Evolutionary conservation across 2,113 vertebrate species (phyloP).

Genomic region (human (Homo sapiens)): GRCh38 chr1:75396501-75397000

Average conservation of each 20-base stretch:
- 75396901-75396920: not conserved
- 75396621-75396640: constrained; percentile 63
- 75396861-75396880: not conserved
- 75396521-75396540: not conserved
- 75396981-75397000: not conserved
- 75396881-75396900: not conserved
- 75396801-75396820: not conserved
- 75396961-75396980: constrained; percentile 14
- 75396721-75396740: not conserved
- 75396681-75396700: not conserved
- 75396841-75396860: not conserved
- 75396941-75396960: not conserved
- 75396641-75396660: constrained; percentile 9
- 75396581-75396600: not conserved
- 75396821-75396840: not conserved
- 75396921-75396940: not conserved
- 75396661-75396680: not conserved
- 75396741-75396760: not conserved
- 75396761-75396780: not conserved
- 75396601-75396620: not conserved
- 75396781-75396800: not conserved
- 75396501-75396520: not conserved
- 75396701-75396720: not conserved
- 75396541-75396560: constrained; percentile 13
- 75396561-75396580: constrained; percentile 3